Evolutionary conservation across 2,888 invertebrate genomes (phyloP), one percentile per base, ranked within the genome.

Genomic region (Thymelicus sylvestris): DNA sequence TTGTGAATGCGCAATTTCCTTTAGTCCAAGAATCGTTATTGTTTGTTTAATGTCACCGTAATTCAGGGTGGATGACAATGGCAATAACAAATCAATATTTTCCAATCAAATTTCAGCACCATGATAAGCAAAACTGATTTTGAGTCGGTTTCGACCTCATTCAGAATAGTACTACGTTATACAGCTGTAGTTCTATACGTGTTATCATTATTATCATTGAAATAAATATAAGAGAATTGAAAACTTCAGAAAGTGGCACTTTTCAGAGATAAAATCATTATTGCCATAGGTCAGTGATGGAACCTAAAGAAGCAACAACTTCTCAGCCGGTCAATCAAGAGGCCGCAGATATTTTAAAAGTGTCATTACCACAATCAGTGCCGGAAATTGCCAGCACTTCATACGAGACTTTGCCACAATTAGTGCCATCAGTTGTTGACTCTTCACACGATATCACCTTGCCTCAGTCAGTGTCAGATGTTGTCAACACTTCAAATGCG

Each of bases 1-100:
- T 8, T 10, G 15, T 60, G 15, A 39, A 39, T 15, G 41, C 15
- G 4, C 39, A 19, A 41, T 15, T 60, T 39, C 15, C 15, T 15
- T 15, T 2, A 60, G 10, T 41, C 41, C 10, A 60, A n/a, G 57
- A 60, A 60, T 60, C 10, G 39, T 13, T 13, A 57, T 60, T 60
- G 60, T 60, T 60, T 60, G 60, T 60, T 39, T 59, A n/a, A n/a
- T 7, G 57, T 10, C 41, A 41, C 60, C n/a, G 7, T 39, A 41
- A 41, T 60, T 39, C 41, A 60, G 41, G 5, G n/a, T 60, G 39
- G 48, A 48, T 50, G 39, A 64, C 64, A 64, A 69, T 59, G 13
- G 59, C 5, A 57, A 57, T 19, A 38, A 59, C 47, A 47, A 64
- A 69, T 69, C 64, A 38, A 69, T 69, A 69, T 48, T 57, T 59